Conservation (phyloP, 2,113 vertebrate genomes). For the Bolborhynchus lineola region DNA sequence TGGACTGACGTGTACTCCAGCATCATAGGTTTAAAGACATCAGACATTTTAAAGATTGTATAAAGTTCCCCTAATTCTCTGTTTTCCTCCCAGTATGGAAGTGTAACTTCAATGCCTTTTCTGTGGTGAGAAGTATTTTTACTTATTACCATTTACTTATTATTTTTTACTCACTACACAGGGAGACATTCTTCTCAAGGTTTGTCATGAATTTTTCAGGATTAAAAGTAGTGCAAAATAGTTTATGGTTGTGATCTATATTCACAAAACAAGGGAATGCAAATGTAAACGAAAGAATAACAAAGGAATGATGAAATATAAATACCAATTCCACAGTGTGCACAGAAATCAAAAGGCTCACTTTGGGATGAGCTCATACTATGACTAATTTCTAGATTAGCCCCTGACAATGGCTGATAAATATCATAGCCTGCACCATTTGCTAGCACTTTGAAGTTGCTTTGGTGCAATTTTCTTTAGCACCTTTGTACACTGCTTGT, state of each 20-base stretch:
- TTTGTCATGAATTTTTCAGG: background rate
- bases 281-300: slow-evolving; percentile 2
- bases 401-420: background rate
- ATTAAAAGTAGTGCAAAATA: background rate
- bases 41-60: background rate
- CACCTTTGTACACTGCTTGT: background rate
- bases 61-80: background rate
- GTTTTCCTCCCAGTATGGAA: background rate
- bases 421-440: background rate
- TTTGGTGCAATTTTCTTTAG: background rate
- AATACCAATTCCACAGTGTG: background rate
- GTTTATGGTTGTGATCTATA: slow-evolving; percentile 13
- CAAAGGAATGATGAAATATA: background rate
- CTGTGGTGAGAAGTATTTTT: background rate
- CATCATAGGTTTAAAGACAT: background rate
- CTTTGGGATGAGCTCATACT: background rate
- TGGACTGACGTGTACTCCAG: slow-evolving; percentile 6
- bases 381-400: background rate
- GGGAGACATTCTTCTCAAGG: background rate
- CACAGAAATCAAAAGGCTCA: background rate
- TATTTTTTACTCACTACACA: background rate
- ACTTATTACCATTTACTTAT: background rate
- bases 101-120: background rate
- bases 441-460: background rate
- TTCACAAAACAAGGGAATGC: background rate